Evolutionary conservation across 2,113 vertebrate species (phyloP).

Genomic region (Corythornis vintsioides): DNA sequence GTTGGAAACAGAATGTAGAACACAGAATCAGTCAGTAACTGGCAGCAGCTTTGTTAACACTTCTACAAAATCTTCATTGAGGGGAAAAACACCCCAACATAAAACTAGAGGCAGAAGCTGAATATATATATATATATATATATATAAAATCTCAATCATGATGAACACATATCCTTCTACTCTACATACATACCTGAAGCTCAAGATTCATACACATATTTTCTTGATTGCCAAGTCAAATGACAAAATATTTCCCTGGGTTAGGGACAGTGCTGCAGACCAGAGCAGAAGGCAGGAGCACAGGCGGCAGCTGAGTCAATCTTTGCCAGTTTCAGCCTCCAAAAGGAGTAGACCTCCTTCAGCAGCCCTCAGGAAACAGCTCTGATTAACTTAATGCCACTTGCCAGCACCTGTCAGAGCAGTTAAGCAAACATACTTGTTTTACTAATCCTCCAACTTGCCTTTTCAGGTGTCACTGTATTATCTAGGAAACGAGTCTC

Average conservation of each 20-base stretch:
- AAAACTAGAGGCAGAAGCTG: not conserved
- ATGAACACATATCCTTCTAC: not conserved
- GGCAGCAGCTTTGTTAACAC: conserved; percentile 9
- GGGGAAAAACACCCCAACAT: not conserved
- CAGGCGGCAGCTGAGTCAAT: accelerated
- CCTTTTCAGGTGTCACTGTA: not conserved
- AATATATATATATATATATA: not conserved
- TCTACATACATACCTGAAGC: not conserved
- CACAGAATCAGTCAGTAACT: conserved; percentile 3
- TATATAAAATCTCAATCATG: not conserved
- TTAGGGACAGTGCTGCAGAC: not conserved
- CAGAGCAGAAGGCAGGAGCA: not conserved
- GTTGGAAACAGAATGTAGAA: conserved; percentile 45
- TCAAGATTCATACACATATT: not conserved
- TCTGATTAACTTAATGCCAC: not conserved
- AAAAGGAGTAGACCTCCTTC: not conserved
- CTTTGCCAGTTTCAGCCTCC: not conserved
- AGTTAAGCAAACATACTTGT: not conserved
- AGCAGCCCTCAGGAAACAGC: not conserved
- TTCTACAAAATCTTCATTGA: not conserved
- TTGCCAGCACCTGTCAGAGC: not conserved
- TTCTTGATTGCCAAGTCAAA: not conserved
- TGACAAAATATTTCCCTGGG: not conserved
- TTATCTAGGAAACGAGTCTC: not conserved
- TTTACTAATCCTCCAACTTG: not conserved